Evolutionary conservation across 2,113 vertebrate species (phyloP).

Genomic region (Oceanodroma tethys): DNA sequence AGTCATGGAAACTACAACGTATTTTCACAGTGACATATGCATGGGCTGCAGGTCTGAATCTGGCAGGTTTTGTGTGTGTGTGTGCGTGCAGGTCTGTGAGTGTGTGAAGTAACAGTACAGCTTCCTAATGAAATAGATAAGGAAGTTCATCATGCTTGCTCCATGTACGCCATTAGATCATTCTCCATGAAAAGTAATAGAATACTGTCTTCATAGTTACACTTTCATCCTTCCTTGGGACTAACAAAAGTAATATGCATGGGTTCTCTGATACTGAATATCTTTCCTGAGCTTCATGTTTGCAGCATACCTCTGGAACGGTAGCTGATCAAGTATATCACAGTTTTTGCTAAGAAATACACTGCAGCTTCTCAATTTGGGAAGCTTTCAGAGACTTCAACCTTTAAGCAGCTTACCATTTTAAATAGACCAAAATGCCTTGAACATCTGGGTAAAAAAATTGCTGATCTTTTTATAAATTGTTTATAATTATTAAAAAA

Average conservation of each 20-base stretch:
- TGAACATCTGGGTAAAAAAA: not conserved
- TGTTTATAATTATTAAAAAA: slow-evolving; percentile 34
- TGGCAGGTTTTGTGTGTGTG: not conserved
- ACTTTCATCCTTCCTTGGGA: not conserved
- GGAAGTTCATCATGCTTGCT: not conserved
- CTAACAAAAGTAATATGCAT: not conserved
- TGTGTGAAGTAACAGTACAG: not conserved
- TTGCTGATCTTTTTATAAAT: slow-evolving; percentile 19
- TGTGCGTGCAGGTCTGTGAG: too few species aligned
- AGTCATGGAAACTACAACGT: not conserved
- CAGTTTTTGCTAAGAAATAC: not conserved
- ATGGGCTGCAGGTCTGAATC: not conserved
- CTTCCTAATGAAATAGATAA: not conserved
- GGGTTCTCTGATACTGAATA: not conserved
- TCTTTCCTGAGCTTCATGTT: not conserved
- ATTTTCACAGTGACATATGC: not conserved
- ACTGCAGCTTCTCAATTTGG: not conserved
- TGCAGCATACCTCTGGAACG: not conserved
- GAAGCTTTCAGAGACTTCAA: not conserved
- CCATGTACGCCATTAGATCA: not conserved
- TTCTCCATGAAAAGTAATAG: not conserved
- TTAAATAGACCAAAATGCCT: slow-evolving; percentile 36
- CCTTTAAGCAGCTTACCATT: slow-evolving; percentile 28
- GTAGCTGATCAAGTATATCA: not conserved
- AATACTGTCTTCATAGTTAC: not conserved